phyloP scores from a whole-genome alignment of 2,888 invertebrate species.

The Cephus nigrinus region DNA sequence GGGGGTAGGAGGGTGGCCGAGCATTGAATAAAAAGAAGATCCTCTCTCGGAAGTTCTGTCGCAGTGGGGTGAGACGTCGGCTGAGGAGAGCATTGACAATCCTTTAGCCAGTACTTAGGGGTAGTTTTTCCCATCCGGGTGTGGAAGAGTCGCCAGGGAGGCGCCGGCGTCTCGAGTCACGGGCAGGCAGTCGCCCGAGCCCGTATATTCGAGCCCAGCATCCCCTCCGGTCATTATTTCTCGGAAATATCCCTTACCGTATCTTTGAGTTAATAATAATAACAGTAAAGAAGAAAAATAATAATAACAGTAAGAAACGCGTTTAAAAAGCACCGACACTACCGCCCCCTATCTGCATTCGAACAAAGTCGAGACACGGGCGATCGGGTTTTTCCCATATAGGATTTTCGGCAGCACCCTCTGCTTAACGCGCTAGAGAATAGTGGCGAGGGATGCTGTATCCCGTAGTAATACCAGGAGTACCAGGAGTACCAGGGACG shows the following conservation, averaged over 20 bases:
- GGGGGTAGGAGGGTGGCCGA: background rate
- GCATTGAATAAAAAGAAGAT: slow-evolving; percentile 1
- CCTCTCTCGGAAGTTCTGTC: slow-evolving; percentile 39
- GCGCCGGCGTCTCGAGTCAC: background rate
- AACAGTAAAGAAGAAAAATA: background rate
- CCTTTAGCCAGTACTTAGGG: slow-evolving; percentile 51
- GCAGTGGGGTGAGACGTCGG: slow-evolving; percentile 26
- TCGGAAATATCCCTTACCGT: background rate
- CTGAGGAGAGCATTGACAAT: slow-evolving; percentile 49
- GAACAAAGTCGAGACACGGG: slow-evolving; percentile 23
- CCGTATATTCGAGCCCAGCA: background rate
- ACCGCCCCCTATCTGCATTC: background rate
- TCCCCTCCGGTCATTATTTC: background rate
- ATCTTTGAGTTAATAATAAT: background rate
- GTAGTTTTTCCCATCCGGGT: slow-evolving; percentile 35
- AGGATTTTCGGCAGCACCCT: slow-evolving; percentile 34
- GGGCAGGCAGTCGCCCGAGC: background rate
- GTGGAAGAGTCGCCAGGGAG: slow-evolving; percentile 3
- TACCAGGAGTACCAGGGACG: background rate
- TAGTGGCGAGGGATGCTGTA: background rate
- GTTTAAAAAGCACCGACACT: background rate
- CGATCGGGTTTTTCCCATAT: slow-evolving; percentile 34
- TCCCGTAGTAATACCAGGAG: background rate
- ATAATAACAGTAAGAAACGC: background rate
- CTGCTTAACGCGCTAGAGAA: slow-evolving; percentile 15